These are phyloP conservation scores for Drosophila repletoides DNA, from an alignment of 1,140 invertebrate genomes.

Conservation along the genomic window DNA sequence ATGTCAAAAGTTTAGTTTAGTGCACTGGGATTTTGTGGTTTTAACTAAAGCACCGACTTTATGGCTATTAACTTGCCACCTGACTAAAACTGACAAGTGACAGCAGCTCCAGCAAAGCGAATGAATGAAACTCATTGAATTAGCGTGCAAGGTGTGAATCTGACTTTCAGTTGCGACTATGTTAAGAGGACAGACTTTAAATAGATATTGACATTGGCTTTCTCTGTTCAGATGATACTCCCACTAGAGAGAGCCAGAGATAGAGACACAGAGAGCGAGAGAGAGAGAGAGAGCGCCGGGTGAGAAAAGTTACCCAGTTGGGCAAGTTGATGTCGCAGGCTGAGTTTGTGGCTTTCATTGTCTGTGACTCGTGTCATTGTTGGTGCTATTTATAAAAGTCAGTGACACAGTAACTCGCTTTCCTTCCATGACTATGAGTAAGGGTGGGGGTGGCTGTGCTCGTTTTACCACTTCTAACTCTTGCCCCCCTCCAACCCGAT, in stretches of 20 bases:
- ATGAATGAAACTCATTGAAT: conserved; percentile 44
- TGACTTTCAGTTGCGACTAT: conserved; percentile 33
- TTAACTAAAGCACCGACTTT: no score
- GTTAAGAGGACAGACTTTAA: conserved; percentile 36
- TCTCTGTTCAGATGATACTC: conserved; percentile 23
- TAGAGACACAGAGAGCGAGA: conserved; percentile 1
- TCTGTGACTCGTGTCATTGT: conserved; percentile 66
- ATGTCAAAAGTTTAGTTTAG: background rate
- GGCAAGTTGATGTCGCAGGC: conserved; percentile 18
- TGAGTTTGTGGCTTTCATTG: conserved; percentile 42
- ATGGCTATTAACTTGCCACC: conserved; percentile 9
- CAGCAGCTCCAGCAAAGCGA: background rate
- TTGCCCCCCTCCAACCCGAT: conserved; percentile 6
- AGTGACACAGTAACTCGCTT: conserved; percentile 75
- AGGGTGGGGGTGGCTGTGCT: conserved; percentile 24
- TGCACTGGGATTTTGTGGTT: background rate
- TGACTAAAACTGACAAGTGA: background rate
- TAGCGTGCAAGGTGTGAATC: conserved; percentile 43
- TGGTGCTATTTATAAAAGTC: conserved; percentile 79
- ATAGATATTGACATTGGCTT: conserved; percentile 74
- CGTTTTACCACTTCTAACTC: conserved; percentile 71
- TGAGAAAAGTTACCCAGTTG: background rate
- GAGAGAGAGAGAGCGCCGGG: background rate
- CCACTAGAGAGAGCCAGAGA: background rate
- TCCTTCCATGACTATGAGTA: conserved; percentile 24